Conservation (phyloP, 1,140 invertebrate genomes). For the Whitmania pigra region DNA sequence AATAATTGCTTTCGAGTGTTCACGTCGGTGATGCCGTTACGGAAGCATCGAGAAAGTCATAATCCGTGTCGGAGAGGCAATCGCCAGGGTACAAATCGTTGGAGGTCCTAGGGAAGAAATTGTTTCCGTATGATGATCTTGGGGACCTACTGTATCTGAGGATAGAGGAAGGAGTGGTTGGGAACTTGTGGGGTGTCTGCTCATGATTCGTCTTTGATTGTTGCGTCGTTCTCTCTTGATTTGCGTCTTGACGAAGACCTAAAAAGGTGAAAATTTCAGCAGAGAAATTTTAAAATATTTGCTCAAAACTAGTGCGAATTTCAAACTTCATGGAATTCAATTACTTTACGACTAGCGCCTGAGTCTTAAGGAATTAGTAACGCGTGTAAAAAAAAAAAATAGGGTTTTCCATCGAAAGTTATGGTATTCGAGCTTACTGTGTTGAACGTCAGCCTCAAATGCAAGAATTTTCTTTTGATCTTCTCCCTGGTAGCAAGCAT, state of each 20-base stretch:
- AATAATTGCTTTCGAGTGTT: not conserved
- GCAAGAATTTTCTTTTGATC: conserved; percentile 16
- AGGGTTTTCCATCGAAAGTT: too few species aligned
- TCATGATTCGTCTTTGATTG: not conserved
- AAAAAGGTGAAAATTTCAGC: not conserved
- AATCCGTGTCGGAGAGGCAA: not conserved
- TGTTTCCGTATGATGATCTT: conserved; percentile 11
- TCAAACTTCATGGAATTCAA: not conserved
- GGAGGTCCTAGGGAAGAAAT: conserved; percentile 4
- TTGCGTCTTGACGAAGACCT: not conserved
- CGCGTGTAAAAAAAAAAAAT: not conserved
- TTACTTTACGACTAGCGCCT: not conserved
- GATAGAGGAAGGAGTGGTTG: conserved; percentile 6
- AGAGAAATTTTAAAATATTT: not conserved
- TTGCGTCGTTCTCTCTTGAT: not conserved
- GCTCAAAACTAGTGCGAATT: not conserved
- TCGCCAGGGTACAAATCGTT: not conserved
- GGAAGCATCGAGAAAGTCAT: conserved; percentile 2
- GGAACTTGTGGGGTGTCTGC: not conserved
- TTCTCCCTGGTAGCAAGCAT: conserved; percentile 7
- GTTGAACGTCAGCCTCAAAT: too few species aligned
- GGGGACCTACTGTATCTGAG: conserved; percentile 11
- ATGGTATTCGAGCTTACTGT: too few species aligned
- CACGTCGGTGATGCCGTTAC: not conserved
- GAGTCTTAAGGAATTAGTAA: not conserved